Conservation (phyloP, 2,888 invertebrate genomes). For the Ichneumoninae sp. region DNA sequence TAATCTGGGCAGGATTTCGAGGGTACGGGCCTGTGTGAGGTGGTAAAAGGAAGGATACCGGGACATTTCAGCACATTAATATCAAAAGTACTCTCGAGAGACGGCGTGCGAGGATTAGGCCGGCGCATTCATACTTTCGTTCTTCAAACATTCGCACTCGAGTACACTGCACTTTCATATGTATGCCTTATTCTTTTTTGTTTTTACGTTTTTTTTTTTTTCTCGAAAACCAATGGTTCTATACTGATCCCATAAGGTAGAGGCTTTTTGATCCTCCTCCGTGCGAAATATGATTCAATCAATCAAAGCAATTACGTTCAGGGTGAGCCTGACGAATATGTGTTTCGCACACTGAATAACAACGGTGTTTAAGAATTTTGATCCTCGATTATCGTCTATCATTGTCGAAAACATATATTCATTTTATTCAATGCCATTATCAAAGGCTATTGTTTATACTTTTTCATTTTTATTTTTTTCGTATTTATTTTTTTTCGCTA, state of each 20-base stretch:
- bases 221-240: constrained; percentile 35
- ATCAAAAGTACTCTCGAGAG: constrained; percentile 84
- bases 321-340: constrained; percentile 30
- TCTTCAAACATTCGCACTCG: constrained; percentile 50
- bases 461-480: not conserved
- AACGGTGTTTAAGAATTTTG: constrained; percentile 43
- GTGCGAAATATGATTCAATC: constrained; percentile 38
- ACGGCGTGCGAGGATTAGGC: constrained; percentile 78
- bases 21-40: constrained; percentile 69
- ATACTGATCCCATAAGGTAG: constrained; percentile 27
- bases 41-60: constrained; percentile 66
- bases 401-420: constrained; percentile 32
- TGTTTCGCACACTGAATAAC: constrained; percentile 57
- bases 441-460: constrained; percentile 40
- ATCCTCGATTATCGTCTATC: constrained; percentile 22
- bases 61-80: constrained; percentile 80
- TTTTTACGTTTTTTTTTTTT: not conserved
- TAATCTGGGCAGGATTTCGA: constrained; percentile 47
- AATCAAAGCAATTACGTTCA: constrained; percentile 33
- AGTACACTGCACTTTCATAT: constrained; percentile 75
- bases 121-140: constrained; percentile 66
- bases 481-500: not conserved
- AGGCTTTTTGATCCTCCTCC: constrained; percentile 49
- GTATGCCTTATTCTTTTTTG: constrained; percentile 69
- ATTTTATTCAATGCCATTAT: constrained; percentile 43